A percentile compares a stretch with the other conserved stretches of the same genome.
Evolutionary conservation across 2,113 vertebrate genomes (phyloP).

Genomic region (Myrmecobius fasciatus): DNA sequence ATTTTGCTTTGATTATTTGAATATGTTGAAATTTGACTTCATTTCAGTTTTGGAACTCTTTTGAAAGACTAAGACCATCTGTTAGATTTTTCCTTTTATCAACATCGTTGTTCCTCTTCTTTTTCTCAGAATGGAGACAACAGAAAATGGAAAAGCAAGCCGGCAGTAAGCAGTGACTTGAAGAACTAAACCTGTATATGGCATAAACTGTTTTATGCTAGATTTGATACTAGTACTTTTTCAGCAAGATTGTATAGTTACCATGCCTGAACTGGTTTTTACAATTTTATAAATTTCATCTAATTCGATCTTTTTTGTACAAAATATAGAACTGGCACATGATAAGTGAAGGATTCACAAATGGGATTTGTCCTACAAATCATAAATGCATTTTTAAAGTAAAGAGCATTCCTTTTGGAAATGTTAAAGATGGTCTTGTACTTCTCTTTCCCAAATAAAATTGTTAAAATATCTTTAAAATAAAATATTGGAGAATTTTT

Average conservation of each 20-base stretch:
- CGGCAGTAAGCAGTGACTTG: constrained; percentile 87
- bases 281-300: constrained; percentile 81
- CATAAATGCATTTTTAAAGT: constrained; percentile 73
- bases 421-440: constrained; percentile 64
- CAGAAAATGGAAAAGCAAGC: constrained; percentile 95
- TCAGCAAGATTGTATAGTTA: constrained; percentile 80
- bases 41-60: not conserved
- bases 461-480: constrained; percentile 71
- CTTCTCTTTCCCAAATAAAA: constrained; percentile 74
- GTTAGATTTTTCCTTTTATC: constrained; percentile 40
- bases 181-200: constrained; percentile 61
- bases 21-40: not conserved
- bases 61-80: not conserved
- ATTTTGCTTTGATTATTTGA: not conserved
- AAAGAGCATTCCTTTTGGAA: constrained; percentile 70
- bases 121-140: constrained; percentile 91
- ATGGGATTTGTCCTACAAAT: constrained; percentile 72
- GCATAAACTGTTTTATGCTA: constrained; percentile 74
- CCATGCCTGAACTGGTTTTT: constrained; percentile 80
- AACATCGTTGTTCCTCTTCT: constrained; percentile 5
- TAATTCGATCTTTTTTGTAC: constrained; percentile 84
- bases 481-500: constrained; percentile 58
- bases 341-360: constrained; percentile 72
- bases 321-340: constrained; percentile 70
- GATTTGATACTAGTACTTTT: constrained; percentile 81